Evolutionary conservation across 2,113 vertebrate genomes (phyloP), one percentile per base, ranked within the genome.

Genomic region (Passerina amoena): DNA sequence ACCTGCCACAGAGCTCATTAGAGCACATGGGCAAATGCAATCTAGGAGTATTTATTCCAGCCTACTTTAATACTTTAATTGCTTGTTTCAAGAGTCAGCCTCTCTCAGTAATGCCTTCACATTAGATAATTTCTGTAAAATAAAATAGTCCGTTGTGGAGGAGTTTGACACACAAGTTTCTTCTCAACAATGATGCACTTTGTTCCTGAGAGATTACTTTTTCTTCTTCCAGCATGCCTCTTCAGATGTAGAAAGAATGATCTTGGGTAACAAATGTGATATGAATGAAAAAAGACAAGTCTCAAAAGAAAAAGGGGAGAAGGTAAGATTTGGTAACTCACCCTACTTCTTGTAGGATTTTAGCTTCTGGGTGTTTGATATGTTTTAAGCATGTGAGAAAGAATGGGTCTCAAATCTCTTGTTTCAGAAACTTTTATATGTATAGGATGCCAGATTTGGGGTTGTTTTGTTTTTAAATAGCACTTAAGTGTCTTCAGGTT

Each of bases 261-360:
- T 99, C 97, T 97, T 99, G 85, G 99, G 99, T 37, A 99, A 99
- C 97, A 99, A 99, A 96, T 99, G 99, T 85, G 99, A 99, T 96
- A 99, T 99, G 99, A 98, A 99, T 94, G 99, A 99, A 92, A 99
- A 98, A 97, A 99, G 99, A 98, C 99, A 99, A 98, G 99, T 99
- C 88, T 99, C 99, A 37, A 99, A 99, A 98, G 99, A 99, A 97
- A 98, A 99, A 96, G 99, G 99, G 28, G 99, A 99, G 93, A 99
- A 99, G 98, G 99, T 99, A 96, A 98, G 72, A 69, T 87, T 84
- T 57, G 23, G 47, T 73, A 51, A 51, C 21, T 68, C 44, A 14
- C 3, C 42, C 65, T 70, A 0, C 27, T 76, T 54, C 63, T 81
- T 57, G 20, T 54, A 56, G 60, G 47, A 72, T 50, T 82, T 54